phyloP scores from a whole-genome alignment of 2,888 invertebrate species.

The Leptopterna dolabrata region DNA sequence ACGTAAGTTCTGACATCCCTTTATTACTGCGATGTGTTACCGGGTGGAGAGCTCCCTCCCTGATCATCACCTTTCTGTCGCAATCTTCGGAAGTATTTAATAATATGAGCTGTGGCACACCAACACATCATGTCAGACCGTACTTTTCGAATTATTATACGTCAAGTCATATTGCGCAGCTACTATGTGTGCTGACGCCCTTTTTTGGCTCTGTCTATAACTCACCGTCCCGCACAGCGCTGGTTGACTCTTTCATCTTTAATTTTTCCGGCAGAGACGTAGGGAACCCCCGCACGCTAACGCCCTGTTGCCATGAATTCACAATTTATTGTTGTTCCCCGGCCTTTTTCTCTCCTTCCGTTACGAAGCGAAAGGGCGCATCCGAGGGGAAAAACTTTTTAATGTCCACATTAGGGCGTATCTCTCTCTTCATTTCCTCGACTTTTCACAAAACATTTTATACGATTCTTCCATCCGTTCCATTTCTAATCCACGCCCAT shows the following conservation, averaged over 20 bases:
- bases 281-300: background rate
- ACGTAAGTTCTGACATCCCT: too few relatives aligned
- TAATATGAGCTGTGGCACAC: too few relatives aligned
- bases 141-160: too few relatives aligned
- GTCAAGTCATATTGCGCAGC: too few relatives aligned
- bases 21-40: too few relatives aligned
- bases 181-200: background rate
- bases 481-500: background rate
- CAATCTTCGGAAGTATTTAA: too few relatives aligned
- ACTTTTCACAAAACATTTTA: background rate
- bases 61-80: too few relatives aligned
- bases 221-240: background rate
- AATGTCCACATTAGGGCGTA: background rate
- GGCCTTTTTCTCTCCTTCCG: background rate
- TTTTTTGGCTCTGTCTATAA: background rate
- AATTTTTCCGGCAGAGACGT: background rate
- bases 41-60: too few relatives aligned
- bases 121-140: too few relatives aligned
- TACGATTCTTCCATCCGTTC: background rate
- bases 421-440: slow-evolving; percentile 3
- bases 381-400: slow-evolving; percentile 11
- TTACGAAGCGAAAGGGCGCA: background rate
- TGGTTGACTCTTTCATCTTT: background rate
- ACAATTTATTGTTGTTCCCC: background rate
- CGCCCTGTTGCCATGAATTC: background rate